A percentile compares a stretch with the other conserved stretches of the same genome.
These are phyloP conservation scores for Sebastes steindachneri DNA, from an alignment of 2,797 vertebrate species.

Conservation along the genomic window DNA sequence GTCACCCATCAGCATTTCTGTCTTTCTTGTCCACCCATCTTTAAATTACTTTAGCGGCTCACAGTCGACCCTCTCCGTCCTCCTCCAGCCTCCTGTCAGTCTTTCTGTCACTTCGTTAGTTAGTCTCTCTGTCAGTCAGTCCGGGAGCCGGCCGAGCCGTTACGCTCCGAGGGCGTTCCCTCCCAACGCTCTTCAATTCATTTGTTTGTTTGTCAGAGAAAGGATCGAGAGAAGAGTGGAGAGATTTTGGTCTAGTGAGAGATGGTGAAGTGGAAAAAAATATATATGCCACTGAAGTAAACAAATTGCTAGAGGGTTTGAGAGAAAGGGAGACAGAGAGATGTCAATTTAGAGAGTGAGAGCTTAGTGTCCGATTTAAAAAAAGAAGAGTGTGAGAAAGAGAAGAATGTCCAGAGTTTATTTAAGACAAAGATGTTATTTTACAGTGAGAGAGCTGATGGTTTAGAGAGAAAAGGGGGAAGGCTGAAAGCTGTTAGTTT, in stretches of 20 bases:
- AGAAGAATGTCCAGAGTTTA: slow-evolving; percentile 28
- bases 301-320: slow-evolving; percentile 32
- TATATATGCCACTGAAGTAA: slow-evolving; percentile 23
- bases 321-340: slow-evolving; percentile 19
- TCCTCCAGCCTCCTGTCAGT: slow-evolving; percentile 58
- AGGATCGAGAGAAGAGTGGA: background rate
- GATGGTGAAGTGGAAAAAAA: slow-evolving; percentile 18
- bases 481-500: slow-evolving; percentile 24
- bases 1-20: slow-evolving; percentile 44
- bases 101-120: slow-evolving; percentile 61
- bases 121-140: slow-evolving; percentile 51
- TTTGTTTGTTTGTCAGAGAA: slow-evolving; percentile 67
- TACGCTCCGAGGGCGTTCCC: slow-evolving; percentile 46
- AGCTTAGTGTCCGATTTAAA: slow-evolving; percentile 27
- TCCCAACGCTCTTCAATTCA: slow-evolving; percentile 38
- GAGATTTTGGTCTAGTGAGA: slow-evolving; percentile 21
- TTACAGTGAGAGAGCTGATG: background rate
- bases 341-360: slow-evolving; percentile 41
- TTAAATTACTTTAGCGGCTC: slow-evolving; percentile 55
- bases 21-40: slow-evolving; percentile 44
- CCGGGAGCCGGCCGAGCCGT: slow-evolving; percentile 23
- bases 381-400: background rate
- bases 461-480: background rate
- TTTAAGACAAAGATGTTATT: slow-evolving; percentile 11
- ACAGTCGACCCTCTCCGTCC: slow-evolving; percentile 36